These are phyloP conservation scores for Drosophila limbata DNA, from an alignment of 2,888 invertebrate genomes.

Conservation along the genomic window DNA sequence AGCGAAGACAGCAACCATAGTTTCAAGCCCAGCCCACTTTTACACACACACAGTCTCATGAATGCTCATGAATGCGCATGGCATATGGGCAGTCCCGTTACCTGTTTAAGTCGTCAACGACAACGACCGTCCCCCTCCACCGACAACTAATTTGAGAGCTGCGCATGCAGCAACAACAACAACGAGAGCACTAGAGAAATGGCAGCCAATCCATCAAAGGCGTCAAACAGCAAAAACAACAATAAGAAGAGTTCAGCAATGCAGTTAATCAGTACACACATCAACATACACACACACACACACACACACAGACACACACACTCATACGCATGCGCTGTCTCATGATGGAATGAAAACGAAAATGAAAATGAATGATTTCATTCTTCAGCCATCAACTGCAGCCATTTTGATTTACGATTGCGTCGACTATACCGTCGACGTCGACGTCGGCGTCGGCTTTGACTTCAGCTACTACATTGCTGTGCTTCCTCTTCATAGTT, in stretches of 20 bases:
- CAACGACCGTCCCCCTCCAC: slow-evolving; percentile 31
- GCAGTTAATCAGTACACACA: slow-evolving; percentile 63
- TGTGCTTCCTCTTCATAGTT: slow-evolving; percentile 33
- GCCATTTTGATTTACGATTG: slow-evolving; percentile 86
- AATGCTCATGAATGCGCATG: slow-evolving; percentile 67
- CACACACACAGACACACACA: slow-evolving; percentile 31
- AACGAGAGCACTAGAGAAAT: slow-evolving; percentile 28
- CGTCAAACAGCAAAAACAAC: slow-evolving; percentile 32
- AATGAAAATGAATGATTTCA: slow-evolving; percentile 73
- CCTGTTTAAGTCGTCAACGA: slow-evolving; percentile 76
- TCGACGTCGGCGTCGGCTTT: slow-evolving; percentile 18
- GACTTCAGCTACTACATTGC: slow-evolving; percentile 10
- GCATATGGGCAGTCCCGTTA: slow-evolving; percentile 75
- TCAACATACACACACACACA: slow-evolving; percentile 11
- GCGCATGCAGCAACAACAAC: slow-evolving; percentile 30
- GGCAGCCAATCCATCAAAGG: slow-evolving; percentile 59
- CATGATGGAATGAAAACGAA: slow-evolving; percentile 52
- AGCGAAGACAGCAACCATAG: slow-evolving; percentile 71
- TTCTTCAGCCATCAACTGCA: slow-evolving; percentile 81
- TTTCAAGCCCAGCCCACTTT: slow-evolving; percentile 77
- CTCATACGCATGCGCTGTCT: slow-evolving; percentile 74
- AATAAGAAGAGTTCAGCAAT: slow-evolving; percentile 54
- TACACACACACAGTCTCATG: slow-evolving; percentile 35
- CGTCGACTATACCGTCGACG: slow-evolving; percentile 45
- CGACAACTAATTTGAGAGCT: slow-evolving; percentile 29